phyloP scores from a whole-genome alignment of 2,113 vertebrate genomes.

The Pollachius pollachius region DNA sequence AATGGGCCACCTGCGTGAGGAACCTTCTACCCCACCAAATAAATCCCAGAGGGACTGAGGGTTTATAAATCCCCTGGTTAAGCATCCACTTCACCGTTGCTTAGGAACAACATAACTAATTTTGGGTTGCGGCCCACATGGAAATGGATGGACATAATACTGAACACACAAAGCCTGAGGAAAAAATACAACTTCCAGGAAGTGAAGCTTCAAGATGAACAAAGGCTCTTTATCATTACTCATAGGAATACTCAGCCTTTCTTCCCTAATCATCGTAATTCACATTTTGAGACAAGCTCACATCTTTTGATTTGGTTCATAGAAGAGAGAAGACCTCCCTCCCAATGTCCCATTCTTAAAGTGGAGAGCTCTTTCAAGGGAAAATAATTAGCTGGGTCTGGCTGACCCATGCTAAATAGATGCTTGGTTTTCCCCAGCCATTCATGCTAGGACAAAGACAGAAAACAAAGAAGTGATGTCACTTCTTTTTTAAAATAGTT shows the following conservation, averaged over 20 bases:
- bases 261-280: constrained; percentile 6
- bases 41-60: constrained; percentile 16
- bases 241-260: constrained; percentile 25
- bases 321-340: constrained; percentile 17
- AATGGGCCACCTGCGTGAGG: too few species aligned
- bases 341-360: constrained; percentile 47
- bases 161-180: neutral
- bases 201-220: constrained; percentile 24
- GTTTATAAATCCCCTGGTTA: constrained; percentile 56
- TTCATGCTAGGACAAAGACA: neutral
- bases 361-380: constrained; percentile 55
- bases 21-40: too few species aligned
- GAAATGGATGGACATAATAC: constrained; percentile 26
- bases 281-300: constrained; percentile 32
- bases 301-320: constrained; percentile 51
- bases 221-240: constrained; percentile 18
- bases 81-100: constrained; percentile 62
- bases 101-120: constrained; percentile 53
- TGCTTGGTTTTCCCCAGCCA: constrained; percentile 38
- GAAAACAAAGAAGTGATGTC: too few species aligned
- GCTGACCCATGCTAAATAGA: constrained; percentile 62
- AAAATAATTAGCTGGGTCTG: constrained; percentile 68
- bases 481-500: too few species aligned
- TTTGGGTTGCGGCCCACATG: neutral
- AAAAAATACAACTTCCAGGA: neutral